Conservation (phyloP, 2,888 invertebrate genomes). For the Tetheella fluctuosa region DNA sequence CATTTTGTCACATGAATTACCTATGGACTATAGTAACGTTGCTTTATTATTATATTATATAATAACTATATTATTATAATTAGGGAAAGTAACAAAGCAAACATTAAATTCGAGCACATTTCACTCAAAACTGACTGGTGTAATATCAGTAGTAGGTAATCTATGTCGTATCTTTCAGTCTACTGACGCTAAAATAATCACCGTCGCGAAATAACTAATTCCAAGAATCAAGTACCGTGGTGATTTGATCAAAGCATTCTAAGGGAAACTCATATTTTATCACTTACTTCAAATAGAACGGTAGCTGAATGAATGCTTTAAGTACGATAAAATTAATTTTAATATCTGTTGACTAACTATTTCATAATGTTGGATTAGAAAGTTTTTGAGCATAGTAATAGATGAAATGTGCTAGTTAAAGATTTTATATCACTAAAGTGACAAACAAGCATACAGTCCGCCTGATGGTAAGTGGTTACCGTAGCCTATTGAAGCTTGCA, state of each 20-base stretch:
- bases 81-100: neutral
- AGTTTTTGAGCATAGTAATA: no score
- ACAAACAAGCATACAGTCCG: no score
- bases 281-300: neutral
- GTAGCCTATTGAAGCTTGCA: no score
- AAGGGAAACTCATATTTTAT: neutral
- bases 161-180: neutral
- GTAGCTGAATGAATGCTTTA: neutral
- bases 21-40: neutral
- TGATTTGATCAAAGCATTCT: neutral
- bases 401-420: no score
- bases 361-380: neutral
- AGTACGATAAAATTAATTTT: neutral
- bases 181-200: neutral
- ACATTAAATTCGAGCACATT: neutral
- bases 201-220: conserved; percentile 2
- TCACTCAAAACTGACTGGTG: no score
- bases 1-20: no score
- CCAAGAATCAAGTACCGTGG: neutral
- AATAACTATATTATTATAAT: neutral
- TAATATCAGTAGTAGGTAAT: no score
- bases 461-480: no score
- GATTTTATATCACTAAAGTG: no score
- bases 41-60: no score
- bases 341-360: neutral